A percentile compares a stretch with the other conserved stretches of the same genome.
Evolutionary conservation across 2,113 vertebrate genomes (phyloP).

Genomic region (Vulpes vulpes): DNA sequence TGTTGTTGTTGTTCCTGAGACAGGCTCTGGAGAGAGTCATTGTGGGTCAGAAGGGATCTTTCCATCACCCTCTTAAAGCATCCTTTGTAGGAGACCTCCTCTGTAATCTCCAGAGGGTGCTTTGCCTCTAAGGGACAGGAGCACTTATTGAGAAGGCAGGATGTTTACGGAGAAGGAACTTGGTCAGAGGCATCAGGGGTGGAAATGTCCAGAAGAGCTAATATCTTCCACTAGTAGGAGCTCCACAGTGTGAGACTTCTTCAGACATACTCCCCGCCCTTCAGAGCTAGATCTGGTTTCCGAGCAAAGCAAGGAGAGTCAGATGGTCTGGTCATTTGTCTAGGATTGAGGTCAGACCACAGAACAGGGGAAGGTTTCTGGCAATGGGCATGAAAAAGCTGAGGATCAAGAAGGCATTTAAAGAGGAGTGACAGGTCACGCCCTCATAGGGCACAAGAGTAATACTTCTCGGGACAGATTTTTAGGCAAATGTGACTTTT

Average conservation of each 20-base stretch:
- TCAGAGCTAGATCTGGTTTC: background rate
- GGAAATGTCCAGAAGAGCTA: background rate
- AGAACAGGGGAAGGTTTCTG: background rate
- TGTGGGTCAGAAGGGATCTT: conserved; percentile 1
- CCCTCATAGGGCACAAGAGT: background rate
- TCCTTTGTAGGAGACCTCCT: background rate
- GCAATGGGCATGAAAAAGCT: background rate
- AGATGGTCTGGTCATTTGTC: background rate
- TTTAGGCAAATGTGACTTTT: conserved; percentile 2
- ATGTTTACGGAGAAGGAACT: background rate
- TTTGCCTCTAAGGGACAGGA: background rate
- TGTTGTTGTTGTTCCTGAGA: background rate
- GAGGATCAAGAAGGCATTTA: background rate
- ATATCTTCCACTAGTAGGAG: background rate
- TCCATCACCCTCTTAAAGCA: background rate
- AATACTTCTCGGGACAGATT: background rate
- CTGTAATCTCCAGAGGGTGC: accelerated
- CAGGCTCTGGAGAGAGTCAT: background rate
- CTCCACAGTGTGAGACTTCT: background rate
- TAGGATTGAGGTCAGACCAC: background rate
- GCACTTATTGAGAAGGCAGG: no score
- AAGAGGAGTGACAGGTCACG: background rate
- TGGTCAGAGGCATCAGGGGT: background rate
- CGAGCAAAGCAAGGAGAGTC: background rate
- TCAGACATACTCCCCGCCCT: background rate